Evolutionary conservation across 2,113 vertebrate species (phyloP), one percentile per base, ranked within the genome.

Genomic region (Eleginops maclovinus): DNA sequence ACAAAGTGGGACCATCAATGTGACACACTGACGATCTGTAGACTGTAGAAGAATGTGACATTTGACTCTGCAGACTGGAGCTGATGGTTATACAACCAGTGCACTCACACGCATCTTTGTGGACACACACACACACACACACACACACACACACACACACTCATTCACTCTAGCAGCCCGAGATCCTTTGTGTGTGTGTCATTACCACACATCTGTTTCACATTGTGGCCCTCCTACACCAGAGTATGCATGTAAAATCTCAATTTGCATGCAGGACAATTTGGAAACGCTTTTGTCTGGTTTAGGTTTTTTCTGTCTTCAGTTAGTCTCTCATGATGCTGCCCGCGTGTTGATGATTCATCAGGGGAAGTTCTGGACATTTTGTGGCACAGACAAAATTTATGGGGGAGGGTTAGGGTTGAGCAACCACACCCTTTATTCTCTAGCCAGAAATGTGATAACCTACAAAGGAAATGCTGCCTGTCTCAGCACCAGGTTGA

Each of bases 171-270:
- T 75, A 79, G 72, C 51, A 82, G 75, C 62, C 63, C 41, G 7
- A 36, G 72, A 79, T 69, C 72, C 24, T 77, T 87, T 77, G 80
- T 72, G 55, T 65, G 65, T 66, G 82, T 71, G 49, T 69, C 22
- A 47, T 77, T 70, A 67, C 73, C 71, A 73, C 85, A 92, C 93
- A 94, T 94, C 91, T 94, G 93, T 86, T 94, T 93, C 84, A 67
- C 83, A 92, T 93, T 83, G 78, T 49, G 59, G 50, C 26, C 85
- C 76, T 82, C 79, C 69, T 75, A 81, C 82, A 74, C 68, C 36
- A 49, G 13, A 31, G 67, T 51, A 77, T 73, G 65, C 81, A 43
- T 76, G 69, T 36, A 69, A 71, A 79, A 66, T 65, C 59, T 24
- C 50, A 24, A 68, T 69, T 85, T 76, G 76, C 65, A 70, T 62